Percentiles rank a stretch among this genome's conserved stretches.
Evolutionary conservation across 2,888 invertebrate species (phyloP).

Genomic region (Cybosia mesomella): DNA sequence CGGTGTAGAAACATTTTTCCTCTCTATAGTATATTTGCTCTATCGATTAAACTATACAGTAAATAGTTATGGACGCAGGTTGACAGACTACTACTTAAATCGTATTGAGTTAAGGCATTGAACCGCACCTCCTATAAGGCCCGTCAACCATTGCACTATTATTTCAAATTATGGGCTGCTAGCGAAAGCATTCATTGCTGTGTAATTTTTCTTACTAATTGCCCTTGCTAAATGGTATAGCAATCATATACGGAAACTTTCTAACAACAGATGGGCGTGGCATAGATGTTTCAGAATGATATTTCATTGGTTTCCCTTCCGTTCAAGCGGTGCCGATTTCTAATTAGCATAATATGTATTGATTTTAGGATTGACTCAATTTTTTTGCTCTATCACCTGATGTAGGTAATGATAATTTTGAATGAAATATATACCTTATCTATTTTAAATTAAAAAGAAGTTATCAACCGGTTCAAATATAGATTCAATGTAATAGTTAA

Average conservation of each 20-base stretch:
- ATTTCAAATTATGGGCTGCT: slow-evolving; percentile 37
- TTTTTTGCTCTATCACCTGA: not conserved
- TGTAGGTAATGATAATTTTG: not conserved
- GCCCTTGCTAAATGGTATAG: slow-evolving; percentile 46
- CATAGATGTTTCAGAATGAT: slow-evolving; percentile 6
- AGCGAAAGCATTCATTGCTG: slow-evolving; percentile 42
- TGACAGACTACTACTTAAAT: not conserved
- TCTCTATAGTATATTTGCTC: not conserved
- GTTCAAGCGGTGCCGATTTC: not conserved
- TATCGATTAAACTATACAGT: not conserved
- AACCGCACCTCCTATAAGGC: not conserved
- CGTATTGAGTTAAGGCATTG: slow-evolving; percentile 4
- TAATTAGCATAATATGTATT: not conserved
- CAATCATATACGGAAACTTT: slow-evolving; percentile 48
- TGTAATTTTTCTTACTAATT: slow-evolving; percentile 54
- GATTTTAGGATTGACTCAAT: not conserved
- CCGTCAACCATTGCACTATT: slow-evolving; percentile 24
- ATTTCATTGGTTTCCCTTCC: slow-evolving; percentile 13
- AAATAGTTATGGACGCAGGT: not conserved
- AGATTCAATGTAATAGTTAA: not conserved
- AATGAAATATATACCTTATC: no score
- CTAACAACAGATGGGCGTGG: slow-evolving; percentile 40
- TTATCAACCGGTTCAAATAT: not conserved
- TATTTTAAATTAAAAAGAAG: not conserved
- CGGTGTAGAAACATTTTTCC: not conserved